Conservation (phyloP, 2,888 invertebrate genomes). For the Chrysomela aeneicollis region DNA sequence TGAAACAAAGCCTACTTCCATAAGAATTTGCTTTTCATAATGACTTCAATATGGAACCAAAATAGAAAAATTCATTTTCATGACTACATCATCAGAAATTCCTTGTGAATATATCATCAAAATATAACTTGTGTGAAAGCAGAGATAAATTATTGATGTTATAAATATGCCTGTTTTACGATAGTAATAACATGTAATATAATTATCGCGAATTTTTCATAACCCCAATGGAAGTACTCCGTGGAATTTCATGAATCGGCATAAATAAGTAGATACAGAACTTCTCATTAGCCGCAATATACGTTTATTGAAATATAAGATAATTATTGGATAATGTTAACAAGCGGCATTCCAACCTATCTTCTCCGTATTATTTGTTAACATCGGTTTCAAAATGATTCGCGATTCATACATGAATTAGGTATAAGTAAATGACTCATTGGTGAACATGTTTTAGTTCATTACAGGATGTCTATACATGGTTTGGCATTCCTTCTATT, state of each 20-base stretch:
- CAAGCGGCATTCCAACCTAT: slow-evolving; percentile 27
- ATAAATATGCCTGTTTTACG: no score
- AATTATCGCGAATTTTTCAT: no score
- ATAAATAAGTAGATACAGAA: slow-evolving; percentile 30
- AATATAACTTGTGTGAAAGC: no score
- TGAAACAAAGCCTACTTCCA: no score
- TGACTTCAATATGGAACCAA: no score
- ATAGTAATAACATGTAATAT: no score
- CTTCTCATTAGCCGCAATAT: slow-evolving; percentile 32
- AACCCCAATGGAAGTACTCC: slow-evolving; percentile 10
- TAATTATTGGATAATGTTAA: slow-evolving; percentile 33
- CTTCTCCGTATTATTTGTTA: slow-evolving; percentile 24
- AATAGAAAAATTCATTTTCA: no score
- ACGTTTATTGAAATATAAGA: slow-evolving; percentile 23
- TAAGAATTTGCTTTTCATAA: no score
- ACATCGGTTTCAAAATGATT: slow-evolving; percentile 20
- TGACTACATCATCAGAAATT: no score
- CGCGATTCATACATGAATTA: slow-evolving; percentile 12
- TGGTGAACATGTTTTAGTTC: background rate
- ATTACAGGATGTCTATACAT: background rate
- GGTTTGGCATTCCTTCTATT: background rate
- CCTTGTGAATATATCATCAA: no score
- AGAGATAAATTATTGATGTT: no score
- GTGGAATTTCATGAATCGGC: slow-evolving; percentile 23
- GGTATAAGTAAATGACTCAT: background rate